Conservation (phyloP, 2,797 vertebrate genomes). For the Aphelocoma californica region DNA sequence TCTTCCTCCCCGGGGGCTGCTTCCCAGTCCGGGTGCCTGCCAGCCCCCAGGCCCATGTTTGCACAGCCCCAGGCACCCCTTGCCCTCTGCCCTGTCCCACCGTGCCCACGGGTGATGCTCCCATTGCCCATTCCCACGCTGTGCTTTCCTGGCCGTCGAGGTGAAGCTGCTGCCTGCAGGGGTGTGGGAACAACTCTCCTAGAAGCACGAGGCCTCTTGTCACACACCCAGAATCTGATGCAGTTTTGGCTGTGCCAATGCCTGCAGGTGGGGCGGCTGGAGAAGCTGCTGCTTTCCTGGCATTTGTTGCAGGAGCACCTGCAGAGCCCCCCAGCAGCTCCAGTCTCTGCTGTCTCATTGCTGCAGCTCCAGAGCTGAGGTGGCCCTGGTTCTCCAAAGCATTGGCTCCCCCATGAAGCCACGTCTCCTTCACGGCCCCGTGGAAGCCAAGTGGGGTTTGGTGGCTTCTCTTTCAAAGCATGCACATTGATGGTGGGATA, state of each 20-base stretch:
- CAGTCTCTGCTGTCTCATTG: background rate
- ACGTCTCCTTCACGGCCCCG: accelerated
- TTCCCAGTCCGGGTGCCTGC: background rate
- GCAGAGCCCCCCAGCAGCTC: background rate
- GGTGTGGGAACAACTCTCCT: background rate
- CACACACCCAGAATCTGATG: accelerated
- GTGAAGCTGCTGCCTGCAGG: accelerated
- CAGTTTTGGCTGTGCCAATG: background rate
- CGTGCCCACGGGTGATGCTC: background rate
- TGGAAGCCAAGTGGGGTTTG: background rate
- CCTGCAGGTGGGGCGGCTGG: accelerated
- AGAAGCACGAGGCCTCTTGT: accelerated
- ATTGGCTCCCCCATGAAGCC: accelerated
- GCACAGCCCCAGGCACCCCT: too few relatives aligned
- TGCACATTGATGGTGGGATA: background rate
- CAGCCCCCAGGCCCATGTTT: background rate
- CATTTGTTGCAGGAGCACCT: background rate
- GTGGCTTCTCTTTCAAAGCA: background rate
- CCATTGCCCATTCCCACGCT: background rate
- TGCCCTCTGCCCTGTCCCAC: background rate
- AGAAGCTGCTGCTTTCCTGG: background rate
- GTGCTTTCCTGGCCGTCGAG: accelerated
- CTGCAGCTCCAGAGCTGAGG: background rate
- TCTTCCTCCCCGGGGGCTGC: background rate
- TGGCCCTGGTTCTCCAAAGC: background rate